A percentile compares a stretch with the other conserved stretches of the same genome.
Conservation (phyloP, 2,888 invertebrate genomes). For the Cephus rjabovi region DNA sequence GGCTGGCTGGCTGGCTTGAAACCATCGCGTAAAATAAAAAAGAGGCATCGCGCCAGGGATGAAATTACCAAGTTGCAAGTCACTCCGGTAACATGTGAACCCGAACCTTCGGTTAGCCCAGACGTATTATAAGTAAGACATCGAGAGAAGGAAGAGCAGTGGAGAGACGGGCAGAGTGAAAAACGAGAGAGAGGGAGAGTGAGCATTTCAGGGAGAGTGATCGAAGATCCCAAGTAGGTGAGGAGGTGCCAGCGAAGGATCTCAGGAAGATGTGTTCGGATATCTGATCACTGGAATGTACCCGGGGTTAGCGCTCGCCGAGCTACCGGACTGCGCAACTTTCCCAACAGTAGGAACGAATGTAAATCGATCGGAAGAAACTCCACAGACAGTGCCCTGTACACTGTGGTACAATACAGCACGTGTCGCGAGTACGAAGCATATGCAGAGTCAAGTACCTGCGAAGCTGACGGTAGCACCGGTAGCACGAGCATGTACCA, state of each 20-base stretch:
- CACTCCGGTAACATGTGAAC: slow-evolving; percentile 50
- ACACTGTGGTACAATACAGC: too few species aligned
- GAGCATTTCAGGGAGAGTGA: too few species aligned
- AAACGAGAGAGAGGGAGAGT: too few species aligned
- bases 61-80: slow-evolving; percentile 64
- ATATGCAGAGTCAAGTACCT: too few species aligned
- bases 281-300: slow-evolving; percentile 47
- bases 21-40: slow-evolving; percentile 38
- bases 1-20: slow-evolving; percentile 5
- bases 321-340: background rate
- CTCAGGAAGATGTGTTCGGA: slow-evolving; percentile 15
- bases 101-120: slow-evolving; percentile 13
- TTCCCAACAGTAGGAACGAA: too few species aligned
- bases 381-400: too few species aligned
- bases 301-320: slow-evolving; percentile 11
- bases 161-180: slow-evolving; percentile 33
- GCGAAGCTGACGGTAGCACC: too few species aligned
- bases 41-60: slow-evolving; percentile 53
- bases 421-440: too few species aligned
- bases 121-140: slow-evolving; percentile 48
- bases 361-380: too few species aligned
- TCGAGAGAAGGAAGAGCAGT: slow-evolving; percentile 21
- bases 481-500: too few species aligned
- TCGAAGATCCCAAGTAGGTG: too few species aligned
- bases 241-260: too few species aligned